Evolutionary conservation across 1,140 invertebrate genomes (phyloP).

Genomic region (Kradibia gibbosae): DNA sequence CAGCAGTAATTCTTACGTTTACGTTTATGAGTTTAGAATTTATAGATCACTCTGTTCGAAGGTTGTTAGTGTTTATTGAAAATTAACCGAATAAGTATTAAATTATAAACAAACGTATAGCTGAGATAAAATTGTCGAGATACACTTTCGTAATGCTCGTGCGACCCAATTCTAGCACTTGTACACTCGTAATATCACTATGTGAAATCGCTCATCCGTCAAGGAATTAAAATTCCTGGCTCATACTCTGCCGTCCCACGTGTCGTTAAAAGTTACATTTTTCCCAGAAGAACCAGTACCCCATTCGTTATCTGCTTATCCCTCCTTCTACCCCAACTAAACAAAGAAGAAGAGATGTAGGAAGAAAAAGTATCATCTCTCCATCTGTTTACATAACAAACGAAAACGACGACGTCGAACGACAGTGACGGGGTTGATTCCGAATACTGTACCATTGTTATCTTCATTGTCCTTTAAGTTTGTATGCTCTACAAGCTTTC

Average conservation of each 20-base stretch:
- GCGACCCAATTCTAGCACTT: background rate
- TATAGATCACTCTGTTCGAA: too few species aligned
- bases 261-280: constrained; percentile 33
- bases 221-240: constrained; percentile 46
- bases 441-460: background rate
- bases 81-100: too few species aligned
- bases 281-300: constrained; percentile 9
- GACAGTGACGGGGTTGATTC: constrained; percentile 39
- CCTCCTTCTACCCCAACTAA: too few species aligned
- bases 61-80: too few species aligned
- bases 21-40: too few species aligned
- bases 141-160: background rate
- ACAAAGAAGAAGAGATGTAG: background rate
- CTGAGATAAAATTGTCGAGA: too few species aligned
- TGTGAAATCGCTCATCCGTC: constrained; percentile 39
- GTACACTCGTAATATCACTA: constrained; percentile 6
- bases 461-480: constrained; percentile 54
- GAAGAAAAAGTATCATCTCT: constrained; percentile 22
- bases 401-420: background rate
- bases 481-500: constrained; percentile 64
- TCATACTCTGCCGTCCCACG: constrained; percentile 20
- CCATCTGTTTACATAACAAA: constrained; percentile 42
- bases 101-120: too few species aligned
- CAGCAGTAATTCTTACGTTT: too few species aligned
- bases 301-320: background rate